A percentile compares a stretch with the other conserved stretches of the same genome.
These are phyloP conservation scores for Empis stercorea DNA, from an alignment of 2,888 invertebrate genomes.

Conservation along the genomic window DNA sequence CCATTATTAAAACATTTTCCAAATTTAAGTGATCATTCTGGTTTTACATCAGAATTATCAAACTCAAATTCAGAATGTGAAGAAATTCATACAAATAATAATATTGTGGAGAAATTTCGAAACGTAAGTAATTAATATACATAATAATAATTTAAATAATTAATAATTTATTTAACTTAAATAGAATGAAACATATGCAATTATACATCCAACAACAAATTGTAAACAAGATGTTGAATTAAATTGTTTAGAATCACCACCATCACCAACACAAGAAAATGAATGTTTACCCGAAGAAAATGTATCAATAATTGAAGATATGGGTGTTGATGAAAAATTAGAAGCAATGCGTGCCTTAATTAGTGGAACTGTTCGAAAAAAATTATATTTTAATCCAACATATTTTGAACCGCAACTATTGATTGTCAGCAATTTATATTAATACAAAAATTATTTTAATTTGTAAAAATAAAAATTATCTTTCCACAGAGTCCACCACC, in stretches of 20 bases:
- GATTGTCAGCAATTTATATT: constrained; percentile 47
- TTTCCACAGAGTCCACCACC: constrained; percentile 85
- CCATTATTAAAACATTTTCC: constrained; percentile 56
- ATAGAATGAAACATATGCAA: constrained; percentile 51
- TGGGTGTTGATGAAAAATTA: constrained; percentile 47
- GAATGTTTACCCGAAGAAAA: constrained; percentile 74
- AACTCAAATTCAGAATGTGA: constrained; percentile 56
- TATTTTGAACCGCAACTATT: constrained; percentile 81
- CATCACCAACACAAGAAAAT: constrained; percentile 33
- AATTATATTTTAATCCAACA: constrained; percentile 80
- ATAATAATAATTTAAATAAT: neutral
- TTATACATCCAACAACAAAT: constrained; percentile 43
- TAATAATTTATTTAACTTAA: neutral
- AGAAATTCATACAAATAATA: constrained; percentile 13
- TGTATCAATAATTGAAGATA: constrained; percentile 72
- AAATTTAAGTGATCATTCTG: constrained; percentile 38
- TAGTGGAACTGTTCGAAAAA: constrained; percentile 58
- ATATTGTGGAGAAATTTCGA: constrained; percentile 21
- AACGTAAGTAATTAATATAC: constrained; percentile 24
- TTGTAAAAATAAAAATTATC: too few relatives aligned
- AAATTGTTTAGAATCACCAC: constrained; percentile 20
- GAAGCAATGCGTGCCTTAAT: constrained; percentile 50
- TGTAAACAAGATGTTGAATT: constrained; percentile 14
- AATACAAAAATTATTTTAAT: neutral
- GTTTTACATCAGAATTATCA: constrained; percentile 43